phyloP scores from a whole-genome alignment of 2,888 invertebrate genomes.

The Heteropelma amictum region DNA sequence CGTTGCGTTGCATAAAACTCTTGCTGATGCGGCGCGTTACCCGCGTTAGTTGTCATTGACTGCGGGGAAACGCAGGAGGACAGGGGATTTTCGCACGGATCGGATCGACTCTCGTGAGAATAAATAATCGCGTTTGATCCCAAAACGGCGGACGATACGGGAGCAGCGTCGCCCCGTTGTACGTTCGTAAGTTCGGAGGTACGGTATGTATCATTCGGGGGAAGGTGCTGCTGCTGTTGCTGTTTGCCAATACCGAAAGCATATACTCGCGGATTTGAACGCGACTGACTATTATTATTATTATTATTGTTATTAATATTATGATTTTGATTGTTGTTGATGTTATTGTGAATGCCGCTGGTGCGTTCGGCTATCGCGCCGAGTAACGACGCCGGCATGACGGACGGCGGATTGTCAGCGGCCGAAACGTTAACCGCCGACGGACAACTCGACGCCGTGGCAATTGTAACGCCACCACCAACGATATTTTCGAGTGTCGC shows the following conservation, averaged over 20 bases:
- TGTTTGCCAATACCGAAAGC: constrained; percentile 27
- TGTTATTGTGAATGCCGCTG: constrained; percentile 39
- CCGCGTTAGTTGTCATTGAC: neutral
- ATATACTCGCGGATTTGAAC: constrained; percentile 22
- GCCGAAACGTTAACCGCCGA: constrained; percentile 11
- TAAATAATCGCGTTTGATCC: no score
- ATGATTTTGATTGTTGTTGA: neutral
- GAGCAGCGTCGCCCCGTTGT: constrained; percentile 18
- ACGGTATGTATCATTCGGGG: constrained; percentile 42
- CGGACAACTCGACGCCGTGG: neutral
- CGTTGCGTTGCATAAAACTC: neutral
- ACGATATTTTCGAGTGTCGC: constrained; percentile 8
- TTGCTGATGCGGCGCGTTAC: neutral
- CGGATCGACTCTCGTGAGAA: constrained; percentile 27
- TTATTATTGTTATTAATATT: neutral
- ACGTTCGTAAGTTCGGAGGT: constrained; percentile 47
- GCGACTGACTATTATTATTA: constrained; percentile 29
- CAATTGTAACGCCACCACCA: constrained; percentile 3
- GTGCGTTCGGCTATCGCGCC: constrained; percentile 32
- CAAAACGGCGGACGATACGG: no score
- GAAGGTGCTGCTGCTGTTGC: constrained; percentile 43
- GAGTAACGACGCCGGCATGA: constrained; percentile 21
- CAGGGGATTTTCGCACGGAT: no score
- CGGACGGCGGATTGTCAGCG: neutral
- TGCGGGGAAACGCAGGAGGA: no score